phyloP scores from a whole-genome alignment of 1,140 invertebrate species.

The Varroa destructor region DNA sequence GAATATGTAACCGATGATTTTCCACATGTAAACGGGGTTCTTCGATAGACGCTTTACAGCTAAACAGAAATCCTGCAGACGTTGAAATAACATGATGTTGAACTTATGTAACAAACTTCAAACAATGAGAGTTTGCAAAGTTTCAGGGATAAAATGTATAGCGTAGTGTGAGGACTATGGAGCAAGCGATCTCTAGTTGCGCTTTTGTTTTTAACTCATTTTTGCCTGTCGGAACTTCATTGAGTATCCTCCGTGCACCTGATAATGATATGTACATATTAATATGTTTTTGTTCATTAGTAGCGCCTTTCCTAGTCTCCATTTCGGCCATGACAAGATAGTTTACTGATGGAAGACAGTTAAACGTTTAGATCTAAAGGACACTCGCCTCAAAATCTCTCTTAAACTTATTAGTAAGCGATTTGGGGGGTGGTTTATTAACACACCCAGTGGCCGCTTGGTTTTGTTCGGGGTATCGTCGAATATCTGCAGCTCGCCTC shows the following conservation, averaged over 20 bases:
- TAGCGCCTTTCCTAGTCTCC: too few relatives aligned
- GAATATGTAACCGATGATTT: constrained; percentile 47
- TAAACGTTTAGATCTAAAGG: background rate
- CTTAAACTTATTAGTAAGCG: background rate
- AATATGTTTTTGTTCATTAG: too few relatives aligned
- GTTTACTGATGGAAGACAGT: background rate
- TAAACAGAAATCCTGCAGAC: constrained; percentile 1
- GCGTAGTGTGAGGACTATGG: too few relatives aligned
- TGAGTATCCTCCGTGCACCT: too few relatives aligned
- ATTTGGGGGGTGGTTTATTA: constrained; percentile 1
- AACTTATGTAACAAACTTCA: background rate
- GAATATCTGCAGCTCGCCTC: background rate
- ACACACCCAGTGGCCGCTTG: background rate
- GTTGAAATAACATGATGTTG: background rate
- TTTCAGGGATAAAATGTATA: too few relatives aligned
- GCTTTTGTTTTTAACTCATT: too few relatives aligned
- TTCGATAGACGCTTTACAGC: constrained; percentile 45
- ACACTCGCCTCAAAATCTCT: background rate
- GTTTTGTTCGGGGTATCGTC: background rate
- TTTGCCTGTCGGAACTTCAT: too few relatives aligned
- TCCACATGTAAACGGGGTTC: constrained; percentile 54
- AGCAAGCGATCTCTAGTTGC: too few relatives aligned
- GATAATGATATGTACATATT: too few relatives aligned
- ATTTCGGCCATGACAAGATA: too few relatives aligned
- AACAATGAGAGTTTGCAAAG: background rate